These are phyloP conservation scores for Laspeyria flexula DNA, from an alignment of 2,888 invertebrate genomes.

Conservation along the genomic window DNA sequence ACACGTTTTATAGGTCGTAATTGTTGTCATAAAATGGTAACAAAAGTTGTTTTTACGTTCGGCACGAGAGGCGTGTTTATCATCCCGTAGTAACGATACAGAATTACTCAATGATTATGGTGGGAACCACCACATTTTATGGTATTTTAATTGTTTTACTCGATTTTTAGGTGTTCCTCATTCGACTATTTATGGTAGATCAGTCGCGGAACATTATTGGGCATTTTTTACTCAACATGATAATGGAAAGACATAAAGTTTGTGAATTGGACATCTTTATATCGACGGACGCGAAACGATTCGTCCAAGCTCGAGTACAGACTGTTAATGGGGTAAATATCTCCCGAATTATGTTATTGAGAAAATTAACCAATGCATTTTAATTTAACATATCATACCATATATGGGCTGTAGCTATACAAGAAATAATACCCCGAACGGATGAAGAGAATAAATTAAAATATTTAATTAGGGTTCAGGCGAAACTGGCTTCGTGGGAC, in stretches of 20 bases:
- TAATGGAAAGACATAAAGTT: constrained; percentile 27
- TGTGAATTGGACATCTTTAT: constrained; percentile 13
- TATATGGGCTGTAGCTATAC: constrained; percentile 41
- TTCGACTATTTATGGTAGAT: constrained; percentile 55
- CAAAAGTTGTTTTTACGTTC: constrained; percentile 84
- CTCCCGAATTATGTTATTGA: constrained; percentile 46
- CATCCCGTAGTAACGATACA: constrained; percentile 75
- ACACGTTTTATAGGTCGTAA: constrained; percentile 85
- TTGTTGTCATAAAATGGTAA: constrained; percentile 85
- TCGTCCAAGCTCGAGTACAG: constrained; percentile 9
- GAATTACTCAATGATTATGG: constrained; percentile 72
- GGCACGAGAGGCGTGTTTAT: constrained; percentile 81
- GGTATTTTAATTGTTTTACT: constrained; percentile 75
- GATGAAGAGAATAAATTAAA: constrained; percentile 76
- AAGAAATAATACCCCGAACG: constrained; percentile 59
- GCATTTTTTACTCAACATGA: constrained; percentile 28
- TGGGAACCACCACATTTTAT: constrained; percentile 73
- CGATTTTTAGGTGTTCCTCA: constrained; percentile 57
- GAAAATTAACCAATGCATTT: constrained; percentile 47
- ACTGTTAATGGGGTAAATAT: constrained; percentile 32
- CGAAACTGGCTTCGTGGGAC: constrained; percentile 60
- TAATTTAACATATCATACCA: constrained; percentile 58
- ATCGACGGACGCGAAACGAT: constrained; percentile 17
- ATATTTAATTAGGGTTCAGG: constrained; percentile 76
- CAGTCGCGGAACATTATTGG: constrained; percentile 50